A percentile compares a stretch with the other conserved stretches of the same genome.
phyloP scores from a whole-genome alignment of 2,113 vertebrate genomes.

The Arizona elegans region DNA sequence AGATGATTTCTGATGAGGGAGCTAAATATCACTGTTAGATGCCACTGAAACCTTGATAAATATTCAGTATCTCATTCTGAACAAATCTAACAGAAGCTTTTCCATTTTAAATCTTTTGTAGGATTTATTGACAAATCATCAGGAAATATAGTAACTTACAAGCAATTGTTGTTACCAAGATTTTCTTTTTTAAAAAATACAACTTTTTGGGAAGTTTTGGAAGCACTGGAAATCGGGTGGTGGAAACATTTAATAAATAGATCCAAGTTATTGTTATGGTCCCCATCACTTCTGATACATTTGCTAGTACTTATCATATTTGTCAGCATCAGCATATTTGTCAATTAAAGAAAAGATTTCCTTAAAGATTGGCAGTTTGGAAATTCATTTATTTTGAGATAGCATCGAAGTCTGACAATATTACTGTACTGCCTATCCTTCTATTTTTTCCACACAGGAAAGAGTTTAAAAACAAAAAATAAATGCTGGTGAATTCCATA shows the following conservation, averaged over 20 bases:
- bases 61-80: not conserved
- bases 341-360: too few relatives aligned
- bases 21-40: not conserved
- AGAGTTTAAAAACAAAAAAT: not conserved
- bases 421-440: not conserved
- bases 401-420: not conserved
- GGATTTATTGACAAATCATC: not conserved
- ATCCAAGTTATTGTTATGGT: not conserved
- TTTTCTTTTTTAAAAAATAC: too few relatives aligned
- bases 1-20: not conserved
- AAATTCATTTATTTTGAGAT: too few relatives aligned
- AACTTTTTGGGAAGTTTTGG: not conserved
- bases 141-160: not conserved
- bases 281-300: not conserved
- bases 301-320: not conserved
- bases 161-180: not conserved
- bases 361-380: too few relatives aligned
- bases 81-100: not conserved
- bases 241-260: not conserved
- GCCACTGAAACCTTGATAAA: not conserved
- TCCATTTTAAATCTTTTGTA: not conserved
- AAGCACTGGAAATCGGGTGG: not conserved
- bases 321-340: too few relatives aligned
- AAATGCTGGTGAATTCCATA: not conserved
- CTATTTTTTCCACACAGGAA: not conserved